Base-by-base conservation (phyloP, 2,113 vertebrate genomes). In the Mus musculus region DNA sequence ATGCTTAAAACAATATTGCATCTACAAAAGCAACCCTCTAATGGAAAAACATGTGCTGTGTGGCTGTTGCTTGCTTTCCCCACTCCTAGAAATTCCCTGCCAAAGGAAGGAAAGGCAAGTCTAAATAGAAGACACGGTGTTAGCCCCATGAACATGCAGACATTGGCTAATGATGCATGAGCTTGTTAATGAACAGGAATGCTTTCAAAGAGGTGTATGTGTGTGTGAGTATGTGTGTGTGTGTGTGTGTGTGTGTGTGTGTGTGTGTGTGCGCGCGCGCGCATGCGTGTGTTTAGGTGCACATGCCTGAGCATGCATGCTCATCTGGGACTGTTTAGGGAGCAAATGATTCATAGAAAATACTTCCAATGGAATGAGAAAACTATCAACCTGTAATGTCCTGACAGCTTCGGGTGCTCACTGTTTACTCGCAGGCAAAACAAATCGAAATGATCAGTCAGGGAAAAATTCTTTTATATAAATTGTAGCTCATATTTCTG, bases 381-480 rank as follows among this genome's bases (percentile, higher is more conserved):
- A 63, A 72, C 22, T 14, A 92, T 9, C 20, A 90, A 65, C 0
- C 12, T 88, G 3, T 36, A 73, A n/a, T 56, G 4, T 26, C 49
- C 39, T 72, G 56, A 59, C 24, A 61, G 8, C 46, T 65, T 24
- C 59, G 33, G 59, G 42, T 89, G 22, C 36, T 78, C 36, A 67
- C 2, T 78, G n/a, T 19, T 90, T 19, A 75, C 54, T 78, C 16
- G 2, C 72, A 92, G 54, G 42, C 61, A n/a, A 91, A 93, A 91
- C n/a, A 30, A 81, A 75, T 42, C 36, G 93, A 96, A 96, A 75
- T 65, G 36, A 56, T 56, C 12, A 36, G 82, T 22, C 42, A 56
- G 76, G n/a, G 22, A 30, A 85, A 78, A 88, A 33, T 33, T 59
- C 5, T 63, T 78, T 0, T 46, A 14, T 75, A 59, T 63, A 42